Conservation (phyloP, 2,113 vertebrate species). For the Brachypodius melanocephalos region DNA sequence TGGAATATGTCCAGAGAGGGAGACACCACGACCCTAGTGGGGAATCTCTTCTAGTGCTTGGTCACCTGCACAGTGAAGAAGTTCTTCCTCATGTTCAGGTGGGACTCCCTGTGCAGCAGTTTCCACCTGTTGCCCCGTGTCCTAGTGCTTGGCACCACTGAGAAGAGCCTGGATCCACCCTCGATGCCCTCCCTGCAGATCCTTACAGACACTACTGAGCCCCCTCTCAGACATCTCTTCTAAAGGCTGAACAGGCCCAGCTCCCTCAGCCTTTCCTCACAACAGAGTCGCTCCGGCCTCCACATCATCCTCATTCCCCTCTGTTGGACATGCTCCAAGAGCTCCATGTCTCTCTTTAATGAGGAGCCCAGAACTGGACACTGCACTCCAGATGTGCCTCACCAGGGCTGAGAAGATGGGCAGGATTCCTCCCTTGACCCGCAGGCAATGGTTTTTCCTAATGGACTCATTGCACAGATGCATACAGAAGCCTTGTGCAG, state of each 20-base stretch:
- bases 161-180: neutral
- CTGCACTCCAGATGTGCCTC: neutral
- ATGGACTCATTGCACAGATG: neutral
- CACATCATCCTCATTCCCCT: neutral
- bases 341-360: neutral
- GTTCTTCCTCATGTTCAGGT: neutral
- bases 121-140: rapidly evolving
- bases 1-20: neutral
- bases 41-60: neutral
- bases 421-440: neutral
- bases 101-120: neutral
- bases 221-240: neutral
- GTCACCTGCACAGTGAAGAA: neutral
- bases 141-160: neutral
- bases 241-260: neutral
- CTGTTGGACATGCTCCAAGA: neutral
- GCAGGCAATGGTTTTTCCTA: neutral
- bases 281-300: neutral
- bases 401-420: neutral
- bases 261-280: neutral
- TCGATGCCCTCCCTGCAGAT: neutral
- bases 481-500: neutral
- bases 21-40: neutral
- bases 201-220: neutral
- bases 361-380: neutral